A percentile compares a stretch with the other conserved stretches of the same genome.
phyloP scores from a whole-genome alignment of 2,797 vertebrate genomes.

The Glyptemys insculpta region DNA sequence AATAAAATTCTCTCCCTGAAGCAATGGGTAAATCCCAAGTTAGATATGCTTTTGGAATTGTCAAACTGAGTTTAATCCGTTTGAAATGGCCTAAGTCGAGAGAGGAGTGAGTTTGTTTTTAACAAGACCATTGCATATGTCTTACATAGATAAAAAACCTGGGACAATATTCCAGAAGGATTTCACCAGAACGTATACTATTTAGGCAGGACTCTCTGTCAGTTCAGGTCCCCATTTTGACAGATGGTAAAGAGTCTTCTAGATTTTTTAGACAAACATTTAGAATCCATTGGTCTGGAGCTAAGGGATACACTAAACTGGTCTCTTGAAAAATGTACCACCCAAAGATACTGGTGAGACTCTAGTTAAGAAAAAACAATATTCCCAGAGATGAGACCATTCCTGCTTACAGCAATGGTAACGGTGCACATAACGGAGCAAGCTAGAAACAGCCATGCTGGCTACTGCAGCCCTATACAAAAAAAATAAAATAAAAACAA shows the following conservation, averaged over 20 bases:
- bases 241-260: neutral
- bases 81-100: conserved; percentile 34
- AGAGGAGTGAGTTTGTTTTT: neutral
- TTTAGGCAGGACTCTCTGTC: conserved; percentile 35
- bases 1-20: neutral
- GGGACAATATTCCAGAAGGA: neutral
- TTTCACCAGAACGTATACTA: fast-evolving
- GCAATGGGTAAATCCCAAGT: conserved; percentile 19
- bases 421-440: conserved; percentile 68
- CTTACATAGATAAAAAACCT: neutral
- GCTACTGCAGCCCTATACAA: conserved; percentile 68
- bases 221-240: conserved; percentile 40
- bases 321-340: neutral
- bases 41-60: conserved; percentile 56
- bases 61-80: conserved; percentile 24
- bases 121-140: neutral
- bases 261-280: neutral
- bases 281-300: conserved; percentile 10
- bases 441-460: conserved; percentile 64
- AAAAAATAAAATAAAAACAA: conserved; percentile 41
- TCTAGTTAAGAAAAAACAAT: conserved; percentile 52
- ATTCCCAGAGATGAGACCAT: conserved; percentile 70
- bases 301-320: neutral
- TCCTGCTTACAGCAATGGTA: conserved; percentile 55
- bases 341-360: conserved; percentile 65